Evolutionary conservation across 92 coral and sea anemone genomes (phyloP), one percentile per base, ranked within the genome.

Genomic region (Umimayanthus kanabou): DNA sequence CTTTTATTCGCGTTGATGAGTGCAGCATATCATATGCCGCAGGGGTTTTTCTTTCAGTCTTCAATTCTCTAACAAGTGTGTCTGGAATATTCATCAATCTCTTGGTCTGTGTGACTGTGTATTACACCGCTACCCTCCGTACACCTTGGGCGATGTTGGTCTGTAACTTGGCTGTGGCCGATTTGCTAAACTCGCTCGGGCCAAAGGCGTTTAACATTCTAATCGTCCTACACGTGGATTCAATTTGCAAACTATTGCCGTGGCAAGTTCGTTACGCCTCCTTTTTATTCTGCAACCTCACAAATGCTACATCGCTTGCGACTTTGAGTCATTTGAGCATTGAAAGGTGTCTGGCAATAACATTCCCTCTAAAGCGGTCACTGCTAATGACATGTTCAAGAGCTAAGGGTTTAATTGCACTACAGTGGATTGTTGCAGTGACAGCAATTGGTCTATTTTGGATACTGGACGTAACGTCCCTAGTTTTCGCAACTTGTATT

Each of bases 341-440:
- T 33, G 45, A 45, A 45, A 39, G 80, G n/a, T 76, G 80, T 76
- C 45, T 76, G 2, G 80, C 80, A 16, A 76, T 76, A 37, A 42
- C 45, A 23, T 76, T 76, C 28, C 80, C 80, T 39, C 45, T 76
- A 2, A 76, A 76, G 26, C 75, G 33, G 11, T 0, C 33, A 71
- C 13, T 71, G 75, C 10, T 71, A 7, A 4, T 71, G 16, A 71
- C 75, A 8, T 15, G 14, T 25, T n/a, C 7, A 8, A 70, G 75
- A 70, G 29, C 39, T 15, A 70, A 70, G 10, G 39, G 28, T 29
- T 7, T 70, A 70, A 70, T 70, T 7, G 75, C 75, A 5, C 75
- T 70, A 9, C 75, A 70, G 79, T 75, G 79, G 79, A 13, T 75
- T 37, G 9, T 75, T 22, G 23, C n/a, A 75, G 10, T 13, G 50